A percentile compares a stretch with the other conserved stretches of the same genome.
Evolutionary conservation across 2,797 vertebrate species (phyloP).

Genomic region (Chrosomus eos): DNA sequence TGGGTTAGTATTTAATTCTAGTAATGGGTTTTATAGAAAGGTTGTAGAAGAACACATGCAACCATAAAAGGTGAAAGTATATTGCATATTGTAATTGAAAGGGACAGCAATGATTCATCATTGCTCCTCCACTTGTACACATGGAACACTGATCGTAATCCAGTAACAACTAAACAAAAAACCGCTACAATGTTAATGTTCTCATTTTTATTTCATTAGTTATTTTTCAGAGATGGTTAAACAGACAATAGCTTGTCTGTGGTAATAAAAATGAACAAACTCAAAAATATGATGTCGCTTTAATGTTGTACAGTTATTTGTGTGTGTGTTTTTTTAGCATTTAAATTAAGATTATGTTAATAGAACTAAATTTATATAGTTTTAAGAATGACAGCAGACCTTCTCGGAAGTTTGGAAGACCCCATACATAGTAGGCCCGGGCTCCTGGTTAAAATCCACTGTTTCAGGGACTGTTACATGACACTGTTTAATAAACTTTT

Average conservation of each 20-base stretch:
- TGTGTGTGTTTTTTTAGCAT: neutral
- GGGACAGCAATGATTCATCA: neutral
- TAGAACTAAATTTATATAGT: neutral
- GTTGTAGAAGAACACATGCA: neutral
- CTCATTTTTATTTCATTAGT: neutral
- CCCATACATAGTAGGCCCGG: neutral
- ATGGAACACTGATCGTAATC: neutral
- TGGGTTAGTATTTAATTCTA: neutral
- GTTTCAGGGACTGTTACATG: neutral
- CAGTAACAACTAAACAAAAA: neutral
- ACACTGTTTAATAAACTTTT: neutral
- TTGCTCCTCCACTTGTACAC: neutral
- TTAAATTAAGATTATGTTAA: neutral
- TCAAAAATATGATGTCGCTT: too few relatives aligned
- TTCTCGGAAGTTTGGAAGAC: neutral
- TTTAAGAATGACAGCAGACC: neutral
- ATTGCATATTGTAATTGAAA: neutral
- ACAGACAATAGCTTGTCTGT: neutral
- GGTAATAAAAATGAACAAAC: neutral
- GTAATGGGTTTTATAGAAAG: neutral
- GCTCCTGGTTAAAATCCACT: neutral
- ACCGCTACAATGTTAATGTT: neutral
- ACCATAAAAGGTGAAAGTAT: neutral
- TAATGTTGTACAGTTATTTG: neutral
- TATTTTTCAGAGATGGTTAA: neutral